Evolutionary conservation across 2,113 vertebrate species (phyloP).

Genomic region (Thalassarche chlororhynchos): DNA sequence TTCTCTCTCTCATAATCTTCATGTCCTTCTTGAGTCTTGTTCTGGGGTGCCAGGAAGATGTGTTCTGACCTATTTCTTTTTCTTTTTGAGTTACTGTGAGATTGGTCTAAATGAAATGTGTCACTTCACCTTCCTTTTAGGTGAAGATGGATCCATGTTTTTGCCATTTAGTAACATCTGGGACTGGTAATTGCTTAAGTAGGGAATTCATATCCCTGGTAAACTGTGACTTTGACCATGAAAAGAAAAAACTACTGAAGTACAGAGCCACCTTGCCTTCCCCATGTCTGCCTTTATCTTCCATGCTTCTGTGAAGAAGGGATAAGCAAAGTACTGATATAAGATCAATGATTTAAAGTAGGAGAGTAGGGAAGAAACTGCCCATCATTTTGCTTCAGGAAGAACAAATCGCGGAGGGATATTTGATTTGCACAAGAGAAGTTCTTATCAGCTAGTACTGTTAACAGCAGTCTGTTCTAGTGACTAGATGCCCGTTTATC

Average conservation of each 20-base stretch:
- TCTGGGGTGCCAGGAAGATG: not conserved
- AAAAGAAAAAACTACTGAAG: not conserved
- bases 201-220: not conserved
- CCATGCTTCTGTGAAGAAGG: not conserved
- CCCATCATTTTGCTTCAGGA: not conserved
- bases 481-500: not conserved
- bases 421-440: not conserved
- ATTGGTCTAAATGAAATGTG: not conserved
- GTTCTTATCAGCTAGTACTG: not conserved
- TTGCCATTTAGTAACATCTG: not conserved
- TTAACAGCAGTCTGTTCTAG: not conserved
- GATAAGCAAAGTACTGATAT: not conserved
- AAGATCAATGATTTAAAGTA: not conserved
- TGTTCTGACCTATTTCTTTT: not conserved
- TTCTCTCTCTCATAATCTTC: not conserved
- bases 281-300: not conserved
- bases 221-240: not conserved
- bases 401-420: not conserved
- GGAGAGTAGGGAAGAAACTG: not conserved
- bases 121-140: not conserved
- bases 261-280: not conserved
- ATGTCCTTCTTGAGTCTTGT: not conserved
- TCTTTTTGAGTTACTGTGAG: not conserved
- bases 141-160: not conserved
- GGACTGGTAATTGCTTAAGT: not conserved